phyloP scores from a whole-genome alignment of 2,113 vertebrate species.

The Ranitomeya imitator region DNA sequence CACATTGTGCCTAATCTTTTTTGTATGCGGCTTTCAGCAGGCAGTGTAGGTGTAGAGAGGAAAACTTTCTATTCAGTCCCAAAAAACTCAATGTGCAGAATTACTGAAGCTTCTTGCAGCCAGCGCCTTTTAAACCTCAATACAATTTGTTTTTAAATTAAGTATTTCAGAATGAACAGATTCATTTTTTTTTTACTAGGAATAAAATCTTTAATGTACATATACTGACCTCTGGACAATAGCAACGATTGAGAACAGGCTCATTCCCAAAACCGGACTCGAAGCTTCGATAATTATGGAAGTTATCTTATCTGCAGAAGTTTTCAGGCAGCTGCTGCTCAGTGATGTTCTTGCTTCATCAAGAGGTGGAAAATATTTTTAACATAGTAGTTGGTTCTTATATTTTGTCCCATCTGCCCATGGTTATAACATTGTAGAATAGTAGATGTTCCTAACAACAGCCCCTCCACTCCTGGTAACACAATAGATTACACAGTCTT shows the following conservation, averaged over 20 bases:
- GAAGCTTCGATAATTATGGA: constrained; percentile 18
- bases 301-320: constrained; percentile 19
- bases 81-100: constrained; percentile 44
- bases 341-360: constrained; percentile 44
- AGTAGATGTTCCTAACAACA: constrained; percentile 64
- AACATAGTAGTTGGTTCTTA: constrained; percentile 40
- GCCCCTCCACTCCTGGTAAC: constrained; percentile 61
- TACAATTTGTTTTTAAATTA: constrained; percentile 57
- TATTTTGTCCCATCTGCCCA: constrained; percentile 48
- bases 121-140: constrained; percentile 33
- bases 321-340: constrained; percentile 43
- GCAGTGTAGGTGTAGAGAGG: constrained; percentile 15
- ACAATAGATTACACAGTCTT: constrained; percentile 62
- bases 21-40: constrained; percentile 31
- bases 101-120: constrained; percentile 47
- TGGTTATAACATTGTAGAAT: constrained; percentile 40
- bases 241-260: constrained; percentile 41
- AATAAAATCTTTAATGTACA: constrained; percentile 5
- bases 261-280: constrained; percentile 33
- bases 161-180: constrained; percentile 37
- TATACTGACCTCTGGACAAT: constrained; percentile 36
- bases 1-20: constrained; percentile 43
- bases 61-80: constrained; percentile 39
- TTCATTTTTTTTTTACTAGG: constrained; percentile 32
- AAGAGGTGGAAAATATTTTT: constrained; percentile 43